phyloP scores from a whole-genome alignment of 2,888 invertebrate genomes.

The Acanthacorydalis orientalis region DNA sequence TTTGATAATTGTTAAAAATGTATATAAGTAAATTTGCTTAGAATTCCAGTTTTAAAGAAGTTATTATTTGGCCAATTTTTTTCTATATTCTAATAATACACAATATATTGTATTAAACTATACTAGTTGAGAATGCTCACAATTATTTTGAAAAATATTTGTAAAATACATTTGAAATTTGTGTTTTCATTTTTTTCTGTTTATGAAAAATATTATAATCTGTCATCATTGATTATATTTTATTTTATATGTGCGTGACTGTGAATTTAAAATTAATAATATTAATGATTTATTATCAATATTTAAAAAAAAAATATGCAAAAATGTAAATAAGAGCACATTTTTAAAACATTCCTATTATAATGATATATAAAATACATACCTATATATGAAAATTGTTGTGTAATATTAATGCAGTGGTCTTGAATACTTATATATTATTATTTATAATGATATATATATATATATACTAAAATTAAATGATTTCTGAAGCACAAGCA shows the following conservation, averaged over 20 bases:
- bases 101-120: no score
- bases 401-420: constrained; percentile 1
- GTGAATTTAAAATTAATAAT: constrained; percentile 1
- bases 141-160: no score
- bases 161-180: no score
- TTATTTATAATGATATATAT: neutral
- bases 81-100: no score
- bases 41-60: no score
- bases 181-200: no score
- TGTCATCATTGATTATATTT: neutral
- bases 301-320: neutral
- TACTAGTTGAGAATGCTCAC: no score
- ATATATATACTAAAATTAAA: constrained; percentile 5
- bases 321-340: constrained; percentile 7
- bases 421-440: constrained; percentile 4
- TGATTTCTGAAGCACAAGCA: constrained; percentile 7
- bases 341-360: constrained; percentile 7
- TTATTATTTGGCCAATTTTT: no score
- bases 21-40: no score
- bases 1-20: no score
- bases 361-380: constrained; percentile 4
- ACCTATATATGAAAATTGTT: constrained; percentile 2
- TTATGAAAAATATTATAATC: neutral
- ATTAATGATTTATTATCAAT: neutral
- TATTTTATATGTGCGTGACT: constrained; percentile 3